Conservation (phyloP, 2,888 invertebrate species). For the Diplazon laetatorius region DNA sequence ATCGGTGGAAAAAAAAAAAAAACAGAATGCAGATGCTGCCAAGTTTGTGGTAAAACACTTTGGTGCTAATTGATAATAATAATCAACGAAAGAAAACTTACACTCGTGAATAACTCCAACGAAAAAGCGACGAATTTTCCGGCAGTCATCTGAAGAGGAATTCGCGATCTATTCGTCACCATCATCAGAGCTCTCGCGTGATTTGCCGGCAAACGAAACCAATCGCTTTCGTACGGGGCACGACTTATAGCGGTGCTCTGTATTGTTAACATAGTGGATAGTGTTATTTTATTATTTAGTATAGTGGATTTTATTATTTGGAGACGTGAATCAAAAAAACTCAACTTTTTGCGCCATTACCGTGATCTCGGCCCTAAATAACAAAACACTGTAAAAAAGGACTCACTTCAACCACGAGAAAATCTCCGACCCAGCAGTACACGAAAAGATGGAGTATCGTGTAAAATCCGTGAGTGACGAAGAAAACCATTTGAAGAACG, state of each 20-base stretch:
- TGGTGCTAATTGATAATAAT: no score
- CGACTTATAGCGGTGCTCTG: slow-evolving; percentile 50
- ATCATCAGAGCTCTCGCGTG: slow-evolving; percentile 43
- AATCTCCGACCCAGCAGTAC: slow-evolving; percentile 62
- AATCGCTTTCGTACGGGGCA: slow-evolving; percentile 49
- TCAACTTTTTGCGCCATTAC: no score
- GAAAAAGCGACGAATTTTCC: slow-evolving; percentile 59
- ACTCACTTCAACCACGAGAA: slow-evolving; percentile 48
- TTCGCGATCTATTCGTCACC: slow-evolving; percentile 41
- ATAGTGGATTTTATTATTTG: no score
- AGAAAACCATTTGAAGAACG: slow-evolving; percentile 30
- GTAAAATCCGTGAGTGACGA: slow-evolving; percentile 28
- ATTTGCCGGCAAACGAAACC: slow-evolving; percentile 51
- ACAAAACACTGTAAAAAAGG: no score
- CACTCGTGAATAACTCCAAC: slow-evolving; percentile 43
- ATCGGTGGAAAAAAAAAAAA: no score
- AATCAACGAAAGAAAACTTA: no score
- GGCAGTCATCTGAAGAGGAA: slow-evolving; percentile 55
- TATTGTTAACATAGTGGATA: background rate
- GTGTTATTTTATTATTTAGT: background rate
- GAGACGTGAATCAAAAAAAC: no score
- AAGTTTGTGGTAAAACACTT: background rate
- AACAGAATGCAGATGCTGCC: background rate
- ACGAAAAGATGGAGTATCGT: slow-evolving; percentile 47
- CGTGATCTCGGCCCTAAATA: no score